Percentiles rank a stretch among this genome's conserved stretches.
These are phyloP conservation scores for Cavia aperea DNA, from an alignment of 2,113 vertebrate genomes.

Conservation along the genomic window DNA sequence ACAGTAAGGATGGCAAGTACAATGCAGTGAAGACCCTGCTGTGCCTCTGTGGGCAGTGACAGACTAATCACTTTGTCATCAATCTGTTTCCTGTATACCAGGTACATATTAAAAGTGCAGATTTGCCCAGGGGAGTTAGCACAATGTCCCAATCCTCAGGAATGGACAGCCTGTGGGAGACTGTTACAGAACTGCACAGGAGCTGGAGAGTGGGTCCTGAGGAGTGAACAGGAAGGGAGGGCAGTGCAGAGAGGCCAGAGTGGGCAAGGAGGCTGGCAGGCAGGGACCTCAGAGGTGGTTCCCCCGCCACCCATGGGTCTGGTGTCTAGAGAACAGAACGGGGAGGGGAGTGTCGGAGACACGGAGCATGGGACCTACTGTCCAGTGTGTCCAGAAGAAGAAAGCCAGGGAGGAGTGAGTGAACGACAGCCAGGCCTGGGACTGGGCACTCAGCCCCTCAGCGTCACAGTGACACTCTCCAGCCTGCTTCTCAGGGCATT, in stretches of 20 bases:
- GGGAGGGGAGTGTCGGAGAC: neutral
- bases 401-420: too few species aligned
- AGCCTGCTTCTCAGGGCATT: neutral
- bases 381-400: neutral
- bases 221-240: neutral
- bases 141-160: neutral
- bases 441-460: neutral
- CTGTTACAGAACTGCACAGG: fast-evolving
- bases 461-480: neutral
- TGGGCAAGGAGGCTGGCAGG: neutral
- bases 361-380: neutral
- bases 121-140: neutral
- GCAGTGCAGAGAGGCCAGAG: neutral
- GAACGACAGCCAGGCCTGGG: neutral
- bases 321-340: neutral
- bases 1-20: neutral
- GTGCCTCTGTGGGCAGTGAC: neutral
- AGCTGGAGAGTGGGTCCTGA: neutral
- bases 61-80: neutral
- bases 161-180: neutral
- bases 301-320: too few species aligned
- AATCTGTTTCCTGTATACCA: neutral
- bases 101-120: too few species aligned
- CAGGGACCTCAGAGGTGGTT: neutral
- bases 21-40: neutral